Evolutionary conservation across 2,113 vertebrate genomes (phyloP), one percentile per base, ranked within the genome.

Genomic region (Castor canadensis): DNA sequence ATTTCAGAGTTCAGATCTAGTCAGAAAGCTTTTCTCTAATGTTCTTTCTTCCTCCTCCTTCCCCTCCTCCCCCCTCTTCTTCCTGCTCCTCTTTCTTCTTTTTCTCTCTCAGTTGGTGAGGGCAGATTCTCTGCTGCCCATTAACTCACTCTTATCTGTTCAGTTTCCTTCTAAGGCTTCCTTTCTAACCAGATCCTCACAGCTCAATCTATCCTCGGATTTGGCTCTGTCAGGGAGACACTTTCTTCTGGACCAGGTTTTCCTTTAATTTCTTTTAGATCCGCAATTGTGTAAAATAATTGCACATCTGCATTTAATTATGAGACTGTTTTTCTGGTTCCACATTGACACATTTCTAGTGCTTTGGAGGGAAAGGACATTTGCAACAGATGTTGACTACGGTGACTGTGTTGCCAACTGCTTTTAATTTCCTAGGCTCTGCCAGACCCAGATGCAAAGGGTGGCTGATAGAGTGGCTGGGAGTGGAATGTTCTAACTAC

Each of bases 11-110:
- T 69, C 81, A 93, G 69, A 90, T 72, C 49, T 60, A n/a, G n/a
- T 80, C 43, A n/a, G n/a, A n/a, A n/a, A n/a, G n/a, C n/a, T 67
- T 91, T 86, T 67, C 64, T 94, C 45, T 56, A 54, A 17, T n/a
- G 5, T 35, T n/a, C 58, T 76, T 76, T 66, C 3, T 45, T 22
- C 32, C 56, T 47, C 26, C 72, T 73, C 26, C 26, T 47, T 9
- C 9, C 19, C 69, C 22, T 26, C n/a, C 72, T 7, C 19, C 67
- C 32, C 9, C 10, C 6, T 26, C 10, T 8, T 22, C 4, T 30
- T 38, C 32, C 54, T 7, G 13, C 9, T 5, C 3, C 2, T 19
- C 5, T 10, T 13, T 13, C 5, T 26, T 9, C 8, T 9, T 17
- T 1, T 24, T 71, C 40, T 81, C 28, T 19, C 4, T 22, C 40